Evolutionary conservation across 2,113 vertebrate species (phyloP).

Genomic region (Pagrus major): DNA sequence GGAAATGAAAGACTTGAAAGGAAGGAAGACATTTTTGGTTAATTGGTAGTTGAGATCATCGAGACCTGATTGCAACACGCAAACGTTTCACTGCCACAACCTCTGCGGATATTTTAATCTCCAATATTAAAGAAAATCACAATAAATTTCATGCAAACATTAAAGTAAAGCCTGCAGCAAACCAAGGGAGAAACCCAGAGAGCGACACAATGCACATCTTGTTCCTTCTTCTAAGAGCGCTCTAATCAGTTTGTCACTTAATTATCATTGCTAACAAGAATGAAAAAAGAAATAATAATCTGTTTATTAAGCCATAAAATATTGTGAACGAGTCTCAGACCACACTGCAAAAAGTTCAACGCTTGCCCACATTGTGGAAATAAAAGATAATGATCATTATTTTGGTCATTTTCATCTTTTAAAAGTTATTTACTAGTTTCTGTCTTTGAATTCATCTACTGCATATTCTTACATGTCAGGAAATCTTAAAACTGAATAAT

Average conservation of each 20-base stretch:
- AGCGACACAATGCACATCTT: background rate
- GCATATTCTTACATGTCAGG: too few relatives aligned
- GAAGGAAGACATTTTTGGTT: background rate
- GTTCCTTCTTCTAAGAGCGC: background rate
- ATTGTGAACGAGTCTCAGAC: background rate
- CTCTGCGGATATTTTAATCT: background rate
- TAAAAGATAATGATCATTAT: too few relatives aligned
- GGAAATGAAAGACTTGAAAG: conserved; percentile 1
- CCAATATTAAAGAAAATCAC: background rate
- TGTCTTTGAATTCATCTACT: too few relatives aligned
- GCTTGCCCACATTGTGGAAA: too few relatives aligned
- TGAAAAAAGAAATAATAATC: background rate
- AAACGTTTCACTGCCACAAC: background rate
- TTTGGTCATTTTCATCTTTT: too few relatives aligned
- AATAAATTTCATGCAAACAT: background rate
- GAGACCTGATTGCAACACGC: background rate
- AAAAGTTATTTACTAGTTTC: too few relatives aligned
- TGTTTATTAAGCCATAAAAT: background rate
- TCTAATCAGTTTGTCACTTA: background rate
- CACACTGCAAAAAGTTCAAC: too few relatives aligned
- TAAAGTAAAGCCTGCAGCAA: background rate
- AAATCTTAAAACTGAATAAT: too few relatives aligned
- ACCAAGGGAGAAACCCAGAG: background rate
- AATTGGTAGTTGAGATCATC: conserved; percentile 21
- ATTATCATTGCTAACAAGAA: background rate